Base-by-base conservation (phyloP, 2,888 invertebrate genomes). In the Mellilla xanthometata region DNA sequence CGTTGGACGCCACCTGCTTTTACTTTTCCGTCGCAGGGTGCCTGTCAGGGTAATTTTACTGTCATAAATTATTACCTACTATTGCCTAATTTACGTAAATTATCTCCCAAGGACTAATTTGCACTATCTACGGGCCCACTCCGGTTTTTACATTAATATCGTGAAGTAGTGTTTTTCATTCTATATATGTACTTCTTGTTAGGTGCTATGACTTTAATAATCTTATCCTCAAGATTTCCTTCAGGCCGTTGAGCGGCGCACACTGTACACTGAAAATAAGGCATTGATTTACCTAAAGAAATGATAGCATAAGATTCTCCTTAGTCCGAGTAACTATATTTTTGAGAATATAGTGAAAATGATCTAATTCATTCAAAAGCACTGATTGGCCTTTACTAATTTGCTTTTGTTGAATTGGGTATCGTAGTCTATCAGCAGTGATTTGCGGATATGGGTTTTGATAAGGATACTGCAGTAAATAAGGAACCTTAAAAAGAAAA, bases 251-350 rank as follows among this genome's bases (percentile, higher is more conserved):
- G 48, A 39, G 65, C 68, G 32, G 62, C 65, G 57, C 81, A 81
- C 41, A 54, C 58, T 8, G 65, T 63, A 60, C 84, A 83, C 83
- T 84, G 81, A 54, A 81, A 82, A 63, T 62, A 24, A n/a, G 24
- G 24, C 8, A 24, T n/a, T 2, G 24, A 19, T 19, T 38, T 36
- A 49, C 30, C 38, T 40, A 44, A 9, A 30, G 13, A 27, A 29
- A 39, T 6, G 26, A 23, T 13, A 6, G 34, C 28, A 32, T 39
- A 5, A 45, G 15, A 19, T 41, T 47, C 40, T 28, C 36, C 38
- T 47, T 47, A 29, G 41, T 35, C 23, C 32, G 36, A 13, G 27
- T 24, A 11, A 47, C 41, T 11, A 41, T 47, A 13, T 36, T 27
- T 22, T 30, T 49, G 12, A 42, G 24, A 6, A 39, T 12, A 12